Base-by-base conservation (phyloP, 2,888 invertebrate species). In the Cryptocheilus praepositus region DNA sequence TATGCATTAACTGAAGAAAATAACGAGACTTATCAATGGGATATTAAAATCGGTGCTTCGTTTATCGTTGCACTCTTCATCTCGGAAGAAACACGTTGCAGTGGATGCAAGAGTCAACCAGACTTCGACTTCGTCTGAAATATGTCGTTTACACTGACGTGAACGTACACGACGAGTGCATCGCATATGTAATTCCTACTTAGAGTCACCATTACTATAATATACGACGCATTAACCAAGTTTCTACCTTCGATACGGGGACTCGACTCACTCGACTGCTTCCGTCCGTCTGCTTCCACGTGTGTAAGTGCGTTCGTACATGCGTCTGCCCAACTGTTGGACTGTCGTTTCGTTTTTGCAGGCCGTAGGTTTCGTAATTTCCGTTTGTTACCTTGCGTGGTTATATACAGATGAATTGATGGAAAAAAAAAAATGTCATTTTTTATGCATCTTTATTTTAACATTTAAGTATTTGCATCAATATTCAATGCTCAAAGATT, bases 141-240 rank as follows among this genome's bases (percentile, higher is more conserved):
- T 85, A 86, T 86, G 83, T 83, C 84, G 82, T 86, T 85, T 83
- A 83, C 82, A 79, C 75, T 85, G 85, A 85, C 87, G 87, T 87
- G 86, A 84, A 82, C 85, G 86, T 86, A 86, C 84, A 83, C 85
- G 82, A 76, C 76, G 79, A 81, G 82, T 83, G 86, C 81, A 80
- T 82, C 80, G 87, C 85, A 87, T 88, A 81, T 86, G 81, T 88
- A 88, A 88, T 88, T 81, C 81, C 82, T 84, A 80, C 83, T 86
- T 82, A 81, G 78, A 81, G 80, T 82, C 82, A 77, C 80, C 80
- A 84, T 85, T 85, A 85, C 81, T 67, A 77, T 83, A 83, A 85
- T 80, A 83, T 85, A 83, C 81, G 76, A 74, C 76, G 79, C 84
- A 82, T 85, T 83, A 79, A 81, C 80, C 73, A 78, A 80, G 75